Percentiles rank a stretch among this genome's conserved stretches.
Conservation (phyloP, 2,113 vertebrate species). For the Lethenteron reissneri region DNA sequence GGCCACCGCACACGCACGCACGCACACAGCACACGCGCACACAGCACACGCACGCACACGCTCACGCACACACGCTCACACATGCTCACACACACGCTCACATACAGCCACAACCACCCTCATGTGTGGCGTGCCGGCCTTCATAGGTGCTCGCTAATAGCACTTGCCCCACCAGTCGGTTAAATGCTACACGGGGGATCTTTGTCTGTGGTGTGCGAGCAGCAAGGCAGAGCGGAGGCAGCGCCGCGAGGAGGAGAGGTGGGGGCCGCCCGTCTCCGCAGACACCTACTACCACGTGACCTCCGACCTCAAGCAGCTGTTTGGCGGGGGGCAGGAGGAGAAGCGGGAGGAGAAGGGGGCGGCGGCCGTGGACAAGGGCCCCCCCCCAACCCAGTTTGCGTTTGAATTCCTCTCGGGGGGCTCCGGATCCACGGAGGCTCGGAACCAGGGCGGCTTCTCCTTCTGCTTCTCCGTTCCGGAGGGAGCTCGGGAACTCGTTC, state of each 20-base stretch:
- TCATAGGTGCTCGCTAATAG: too few species aligned
- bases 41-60: too few species aligned
- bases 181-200: too few species aligned
- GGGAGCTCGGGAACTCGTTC: too few species aligned
- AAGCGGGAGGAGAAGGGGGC: conserved; percentile 8
- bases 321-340: conserved; percentile 21
- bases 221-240: conserved; percentile 44
- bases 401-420: neutral
- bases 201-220: conserved; percentile 1
- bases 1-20: too few species aligned
- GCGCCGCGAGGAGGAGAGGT: conserved; percentile 38
- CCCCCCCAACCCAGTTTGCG: neutral
- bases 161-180: too few species aligned
- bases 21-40: too few species aligned
- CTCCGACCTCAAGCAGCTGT: conserved; percentile 42
- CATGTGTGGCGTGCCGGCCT: too few species aligned
- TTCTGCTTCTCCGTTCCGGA: conserved; percentile 31
- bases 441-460: conserved; percentile 24
- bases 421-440: neutral
- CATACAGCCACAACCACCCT: too few species aligned
- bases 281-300: conserved; percentile 45
- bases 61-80: too few species aligned
- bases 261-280: conserved; percentile 51
- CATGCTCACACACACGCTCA: too few species aligned
- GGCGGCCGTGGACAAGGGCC: conserved; percentile 1